phyloP scores from a whole-genome alignment of 1,140 invertebrate species.

The Neodiprion lecontei region DNA sequence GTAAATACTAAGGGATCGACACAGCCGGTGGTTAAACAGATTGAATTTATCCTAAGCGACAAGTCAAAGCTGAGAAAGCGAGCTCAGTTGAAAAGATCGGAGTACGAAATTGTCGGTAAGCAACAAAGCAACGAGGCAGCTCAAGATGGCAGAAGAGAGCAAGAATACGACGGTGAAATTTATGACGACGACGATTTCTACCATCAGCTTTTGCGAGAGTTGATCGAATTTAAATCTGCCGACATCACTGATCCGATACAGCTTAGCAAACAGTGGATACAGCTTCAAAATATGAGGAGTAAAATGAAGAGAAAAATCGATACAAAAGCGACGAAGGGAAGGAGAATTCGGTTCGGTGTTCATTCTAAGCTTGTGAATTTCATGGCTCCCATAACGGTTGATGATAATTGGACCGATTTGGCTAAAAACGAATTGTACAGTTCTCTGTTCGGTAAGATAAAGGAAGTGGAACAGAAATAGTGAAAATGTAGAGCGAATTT shows the following conservation, averaged over 20 bases:
- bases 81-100: constrained; percentile 82
- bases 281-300: constrained; percentile 87
- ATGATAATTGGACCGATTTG: constrained; percentile 74
- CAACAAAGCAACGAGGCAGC: constrained; percentile 37
- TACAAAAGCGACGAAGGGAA: constrained; percentile 90
- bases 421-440: constrained; percentile 82
- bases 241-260: constrained; percentile 83
- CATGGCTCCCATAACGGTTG: constrained; percentile 82
- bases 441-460: constrained; percentile 81
- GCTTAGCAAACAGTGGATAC: constrained; percentile 84
- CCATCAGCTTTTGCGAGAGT: constrained; percentile 87
- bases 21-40: constrained; percentile 83
- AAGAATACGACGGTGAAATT: constrained; percentile 82
- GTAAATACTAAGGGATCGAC: constrained; percentile 70
- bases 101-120: constrained; percentile 77
- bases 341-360: constrained; percentile 88
- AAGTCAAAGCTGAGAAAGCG: constrained; percentile 77
- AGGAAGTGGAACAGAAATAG: constrained; percentile 19
- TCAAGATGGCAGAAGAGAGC: constrained; percentile 57
- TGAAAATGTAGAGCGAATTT: neutral
- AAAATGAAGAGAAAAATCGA: constrained; percentile 93
- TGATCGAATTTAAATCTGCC: constrained; percentile 90
- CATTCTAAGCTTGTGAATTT: constrained; percentile 93
- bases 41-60: constrained; percentile 84
- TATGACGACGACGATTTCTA: constrained; percentile 98